Conservation (phyloP, 2,888 invertebrate genomes). For the Ramazzottius varieornatus region DNA sequence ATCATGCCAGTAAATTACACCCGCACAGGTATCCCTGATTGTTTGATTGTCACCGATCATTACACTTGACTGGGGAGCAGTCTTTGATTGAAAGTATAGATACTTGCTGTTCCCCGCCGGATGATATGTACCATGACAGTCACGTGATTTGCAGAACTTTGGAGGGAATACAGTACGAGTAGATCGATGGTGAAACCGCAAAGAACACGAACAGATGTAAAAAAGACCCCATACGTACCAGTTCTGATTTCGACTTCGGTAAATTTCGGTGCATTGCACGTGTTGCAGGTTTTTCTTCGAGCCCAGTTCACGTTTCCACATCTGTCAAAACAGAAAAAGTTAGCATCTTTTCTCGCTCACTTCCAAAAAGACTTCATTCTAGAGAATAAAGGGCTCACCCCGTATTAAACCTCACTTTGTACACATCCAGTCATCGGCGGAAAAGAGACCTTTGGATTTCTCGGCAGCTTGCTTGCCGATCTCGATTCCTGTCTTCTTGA, state of each 20-base stretch:
- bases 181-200: not conserved
- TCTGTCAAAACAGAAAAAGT: no score
- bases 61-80: no score
- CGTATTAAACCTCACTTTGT: conserved; percentile 36
- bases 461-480: conserved; percentile 95
- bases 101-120: no score
- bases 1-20: no score
- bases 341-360: no score
- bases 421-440: conserved; percentile 98
- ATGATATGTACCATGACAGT: no score
- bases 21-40: no score
- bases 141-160: no score
- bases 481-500: conserved; percentile 37
- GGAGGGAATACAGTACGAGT: no score
- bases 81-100: no score
- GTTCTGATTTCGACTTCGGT: conserved; percentile 59
- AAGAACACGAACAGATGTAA: not conserved
- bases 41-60: no score
- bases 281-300: conserved; percentile 73
- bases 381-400: not conserved
- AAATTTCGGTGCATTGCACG: conserved; percentile 93
- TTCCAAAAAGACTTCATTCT: not conserved
- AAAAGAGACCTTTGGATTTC: conserved; percentile 77
- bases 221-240: conserved; percentile 17
- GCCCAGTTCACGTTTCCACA: conserved; percentile 99